Conservation (phyloP, 2,113 vertebrate genomes). For the Lycaon pictus region DNA sequence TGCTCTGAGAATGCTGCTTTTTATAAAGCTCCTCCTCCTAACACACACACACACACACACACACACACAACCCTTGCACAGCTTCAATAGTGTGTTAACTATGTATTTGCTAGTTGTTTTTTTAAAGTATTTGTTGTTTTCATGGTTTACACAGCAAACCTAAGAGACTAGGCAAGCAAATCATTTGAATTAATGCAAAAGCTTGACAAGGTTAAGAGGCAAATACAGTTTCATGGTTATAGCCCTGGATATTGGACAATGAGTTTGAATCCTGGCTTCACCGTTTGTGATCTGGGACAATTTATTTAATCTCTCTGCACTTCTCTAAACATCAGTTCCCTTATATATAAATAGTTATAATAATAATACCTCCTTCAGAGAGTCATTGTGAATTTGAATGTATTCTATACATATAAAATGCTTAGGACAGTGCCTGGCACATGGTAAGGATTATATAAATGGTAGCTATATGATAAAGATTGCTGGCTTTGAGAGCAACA, state of each 20-base stretch:
- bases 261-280: not conserved
- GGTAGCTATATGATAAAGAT: not conserved
- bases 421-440: not conserved
- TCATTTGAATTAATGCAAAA: not conserved
- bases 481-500: not conserved
- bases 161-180: not conserved
- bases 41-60: not conserved
- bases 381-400: not conserved
- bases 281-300: not conserved
- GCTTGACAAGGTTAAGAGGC: not conserved
- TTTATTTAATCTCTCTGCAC: not conserved
- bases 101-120: not conserved
- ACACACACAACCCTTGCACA: rapidly evolving
- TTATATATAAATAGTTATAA: not conserved
- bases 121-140: not conserved
- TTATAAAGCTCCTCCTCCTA: not conserved
- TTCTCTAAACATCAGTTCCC: not conserved
- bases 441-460: not conserved
- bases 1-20: not conserved
- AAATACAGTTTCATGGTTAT: not conserved
- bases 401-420: not conserved
- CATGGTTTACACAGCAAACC: not conserved
- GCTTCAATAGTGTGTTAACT: not conserved
- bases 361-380: not conserved
- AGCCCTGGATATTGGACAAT: not conserved